phyloP scores from a whole-genome alignment of 2,113 vertebrate genomes.

The Aldabrachelys gigantea region DNA sequence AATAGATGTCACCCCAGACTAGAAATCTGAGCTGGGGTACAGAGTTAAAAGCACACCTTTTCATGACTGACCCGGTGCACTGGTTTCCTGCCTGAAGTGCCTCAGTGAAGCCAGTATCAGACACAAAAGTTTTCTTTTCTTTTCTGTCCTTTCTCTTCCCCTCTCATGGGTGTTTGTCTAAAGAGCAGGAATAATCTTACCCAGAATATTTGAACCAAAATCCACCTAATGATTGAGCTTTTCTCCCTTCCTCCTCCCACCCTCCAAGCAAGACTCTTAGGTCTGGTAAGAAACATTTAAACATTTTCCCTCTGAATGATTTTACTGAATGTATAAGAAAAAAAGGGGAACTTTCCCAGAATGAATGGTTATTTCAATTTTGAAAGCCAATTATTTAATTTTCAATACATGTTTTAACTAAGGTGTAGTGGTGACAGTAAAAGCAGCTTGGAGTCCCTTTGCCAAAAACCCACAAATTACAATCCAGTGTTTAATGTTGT shows the following conservation, averaged over 20 bases:
- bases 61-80: no score
- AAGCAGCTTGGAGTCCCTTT: fast-evolving
- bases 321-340: neutral
- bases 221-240: neutral
- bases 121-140: neutral
- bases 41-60: no score
- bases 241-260: neutral
- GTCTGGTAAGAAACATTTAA: neutral
- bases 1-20: no score
- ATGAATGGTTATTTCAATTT: neutral
- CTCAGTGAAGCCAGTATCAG: no score
- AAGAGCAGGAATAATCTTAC: neutral
- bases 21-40: no score
- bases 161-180: neutral
- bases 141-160: neutral
- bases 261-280: neutral
- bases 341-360: neutral
- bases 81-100: no score
- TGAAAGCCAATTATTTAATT: neutral
- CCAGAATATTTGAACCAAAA: neutral
- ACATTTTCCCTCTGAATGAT: neutral
- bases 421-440: neutral
- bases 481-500: neutral
- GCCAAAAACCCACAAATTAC: neutral
- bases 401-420: neutral